Conservation (phyloP, 37 sponge, comb jelly and placozoan species). For the Trichoplax adhaerens region DNA sequence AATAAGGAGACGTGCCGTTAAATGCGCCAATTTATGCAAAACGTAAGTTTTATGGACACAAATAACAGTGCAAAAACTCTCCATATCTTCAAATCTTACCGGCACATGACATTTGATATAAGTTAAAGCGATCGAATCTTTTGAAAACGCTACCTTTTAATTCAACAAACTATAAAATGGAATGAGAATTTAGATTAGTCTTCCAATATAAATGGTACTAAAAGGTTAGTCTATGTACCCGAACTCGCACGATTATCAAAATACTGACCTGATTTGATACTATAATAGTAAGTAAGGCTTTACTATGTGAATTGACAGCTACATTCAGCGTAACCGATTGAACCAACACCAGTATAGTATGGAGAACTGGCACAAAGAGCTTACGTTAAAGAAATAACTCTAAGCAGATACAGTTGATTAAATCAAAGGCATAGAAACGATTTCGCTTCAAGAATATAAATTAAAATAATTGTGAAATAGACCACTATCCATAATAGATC, state of each 20-base stretch:
- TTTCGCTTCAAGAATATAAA: background rate
- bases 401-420: background rate
- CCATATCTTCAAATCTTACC: no score
- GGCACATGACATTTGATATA: slow-evolving; percentile 72
- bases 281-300: slow-evolving; percentile 64
- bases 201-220: background rate
- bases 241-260: background rate
- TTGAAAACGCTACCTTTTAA: slow-evolving; percentile 90
- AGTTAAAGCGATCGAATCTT: slow-evolving; percentile 73
- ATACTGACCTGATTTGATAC: slow-evolving; percentile 57
- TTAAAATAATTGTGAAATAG: slow-evolving; percentile 17
- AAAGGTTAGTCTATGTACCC: background rate
- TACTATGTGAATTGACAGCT: slow-evolving; percentile 88
- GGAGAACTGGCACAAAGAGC: slow-evolving; percentile 31
- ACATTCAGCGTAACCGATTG: slow-evolving; percentile 78
- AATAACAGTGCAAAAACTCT: background rate
- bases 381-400: slow-evolving; percentile 8
- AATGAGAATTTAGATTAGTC: background rate
- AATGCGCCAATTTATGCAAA: background rate
- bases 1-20: background rate
- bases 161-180: slow-evolving; percentile 61
- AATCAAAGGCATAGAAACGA: background rate
- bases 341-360: slow-evolving; percentile 36
- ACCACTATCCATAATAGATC: background rate
- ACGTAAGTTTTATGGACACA: background rate